Evolutionary conservation across 2,113 vertebrate genomes (phyloP).

Genomic region (Meleagris gallopavo): DNA sequence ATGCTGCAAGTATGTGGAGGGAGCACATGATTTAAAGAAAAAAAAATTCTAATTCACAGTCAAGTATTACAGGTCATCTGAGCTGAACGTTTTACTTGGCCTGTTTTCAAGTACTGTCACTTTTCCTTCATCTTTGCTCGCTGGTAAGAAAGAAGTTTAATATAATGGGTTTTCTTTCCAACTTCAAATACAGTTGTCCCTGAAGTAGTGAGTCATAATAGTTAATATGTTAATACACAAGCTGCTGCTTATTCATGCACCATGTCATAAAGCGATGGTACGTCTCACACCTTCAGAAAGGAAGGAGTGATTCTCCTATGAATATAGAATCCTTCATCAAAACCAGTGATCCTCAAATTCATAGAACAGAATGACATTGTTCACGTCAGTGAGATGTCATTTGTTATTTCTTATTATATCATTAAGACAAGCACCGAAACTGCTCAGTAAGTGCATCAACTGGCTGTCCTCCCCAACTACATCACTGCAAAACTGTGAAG

Average conservation of each 20-base stretch:
- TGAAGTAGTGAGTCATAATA: background rate
- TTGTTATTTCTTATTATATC: background rate
- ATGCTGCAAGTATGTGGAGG: background rate
- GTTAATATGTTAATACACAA: background rate
- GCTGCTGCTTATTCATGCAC: background rate
- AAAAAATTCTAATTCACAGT: background rate
- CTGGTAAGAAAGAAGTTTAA: background rate
- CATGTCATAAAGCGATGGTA: background rate
- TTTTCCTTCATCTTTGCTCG: background rate
- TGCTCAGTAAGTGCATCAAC: background rate
- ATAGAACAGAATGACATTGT: background rate
- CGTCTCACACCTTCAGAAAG: background rate
- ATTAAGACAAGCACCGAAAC: background rate
- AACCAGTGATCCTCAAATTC: background rate
- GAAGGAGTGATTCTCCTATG: fast-evolving
- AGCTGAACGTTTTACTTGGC: background rate
- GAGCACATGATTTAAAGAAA: background rate
- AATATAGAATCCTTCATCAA: background rate
- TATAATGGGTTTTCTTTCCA: background rate
- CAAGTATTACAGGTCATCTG: background rate
- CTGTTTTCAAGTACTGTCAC: background rate
- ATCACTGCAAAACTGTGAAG: background rate
- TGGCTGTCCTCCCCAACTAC: background rate
- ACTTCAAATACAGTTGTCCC: background rate
- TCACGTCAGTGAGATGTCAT: background rate